These are phyloP conservation scores for Lagria hirta DNA, from an alignment of 2,888 invertebrate genomes.

Conservation along the genomic window DNA sequence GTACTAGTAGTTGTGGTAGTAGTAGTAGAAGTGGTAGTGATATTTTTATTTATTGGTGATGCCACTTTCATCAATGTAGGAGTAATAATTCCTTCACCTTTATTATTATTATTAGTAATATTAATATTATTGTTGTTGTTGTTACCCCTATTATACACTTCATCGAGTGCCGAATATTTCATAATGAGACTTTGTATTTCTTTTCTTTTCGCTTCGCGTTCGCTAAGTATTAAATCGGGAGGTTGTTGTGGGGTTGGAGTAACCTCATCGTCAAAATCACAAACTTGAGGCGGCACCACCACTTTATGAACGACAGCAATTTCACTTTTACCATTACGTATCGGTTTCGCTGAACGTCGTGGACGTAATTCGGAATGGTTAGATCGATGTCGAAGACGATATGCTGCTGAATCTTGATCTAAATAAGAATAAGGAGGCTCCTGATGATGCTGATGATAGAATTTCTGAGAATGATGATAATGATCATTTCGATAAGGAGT, in stretches of 20 bases:
- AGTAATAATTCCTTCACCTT: no score
- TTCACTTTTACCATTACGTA: conserved; percentile 65
- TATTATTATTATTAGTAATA: conserved; percentile 44
- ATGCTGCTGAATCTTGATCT: conserved; percentile 47
- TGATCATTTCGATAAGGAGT: conserved; percentile 62
- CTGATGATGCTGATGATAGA: conserved; percentile 37
- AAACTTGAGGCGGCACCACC: conserved; percentile 47
- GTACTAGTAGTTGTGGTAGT: no score
- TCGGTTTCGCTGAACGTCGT: conserved; percentile 55
- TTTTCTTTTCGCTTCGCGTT: conserved; percentile 78
- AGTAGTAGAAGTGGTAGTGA: no score
- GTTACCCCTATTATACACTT: conserved; percentile 62
- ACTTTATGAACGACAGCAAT: conserved; percentile 60
- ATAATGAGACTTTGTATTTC: conserved; percentile 80
- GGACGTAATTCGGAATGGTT: conserved; percentile 51
- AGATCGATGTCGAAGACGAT: conserved; percentile 49
- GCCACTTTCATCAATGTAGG: no score
- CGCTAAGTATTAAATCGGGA: conserved; percentile 62
- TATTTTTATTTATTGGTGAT: no score
- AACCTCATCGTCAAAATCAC: conserved; percentile 54
- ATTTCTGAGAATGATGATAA: conserved; percentile 31
- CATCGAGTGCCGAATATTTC: conserved; percentile 80
- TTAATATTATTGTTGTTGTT: conserved; percentile 37
- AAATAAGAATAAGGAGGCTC: conserved; percentile 50
- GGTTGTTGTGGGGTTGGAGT: conserved; percentile 51